These are phyloP conservation scores for Corythornis vintsioides DNA, from an alignment of 2,113 vertebrate species.

Conservation along the genomic window DNA sequence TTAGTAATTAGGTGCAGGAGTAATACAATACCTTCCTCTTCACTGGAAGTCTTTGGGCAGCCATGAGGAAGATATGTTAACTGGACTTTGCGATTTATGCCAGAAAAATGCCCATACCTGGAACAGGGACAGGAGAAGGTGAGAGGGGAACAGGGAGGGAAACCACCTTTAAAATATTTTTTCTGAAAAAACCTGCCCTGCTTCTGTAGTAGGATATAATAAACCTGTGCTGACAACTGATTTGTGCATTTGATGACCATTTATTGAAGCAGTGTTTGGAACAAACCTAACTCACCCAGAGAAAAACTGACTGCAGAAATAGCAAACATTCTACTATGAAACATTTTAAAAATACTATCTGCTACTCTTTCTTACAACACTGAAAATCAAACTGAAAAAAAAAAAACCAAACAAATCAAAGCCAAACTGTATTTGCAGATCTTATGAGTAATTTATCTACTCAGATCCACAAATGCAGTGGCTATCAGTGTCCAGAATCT, in stretches of 20 bases:
- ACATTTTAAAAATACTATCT: background rate
- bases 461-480: background rate
- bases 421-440: background rate
- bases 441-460: background rate
- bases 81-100: slow-evolving; percentile 93
- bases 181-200: background rate
- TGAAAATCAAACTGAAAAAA: background rate
- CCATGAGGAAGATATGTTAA: slow-evolving; percentile 91
- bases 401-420: too few relatives aligned
- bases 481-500: background rate
- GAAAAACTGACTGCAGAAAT: background rate
- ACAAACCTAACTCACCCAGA: background rate
- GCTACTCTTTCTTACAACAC: background rate
- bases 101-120: slow-evolving; percentile 93
- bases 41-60: slow-evolving; percentile 90
- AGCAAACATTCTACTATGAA: background rate
- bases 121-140: background rate
- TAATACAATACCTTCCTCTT: slow-evolving; percentile 85
- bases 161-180: background rate
- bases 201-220: background rate
- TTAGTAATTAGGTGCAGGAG: background rate
- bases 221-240: background rate
- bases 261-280: background rate
- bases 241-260: background rate
- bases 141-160: background rate